Conservation (phyloP, 2,113 vertebrate genomes). For the Stomatorhinus ivindoensis region DNA sequence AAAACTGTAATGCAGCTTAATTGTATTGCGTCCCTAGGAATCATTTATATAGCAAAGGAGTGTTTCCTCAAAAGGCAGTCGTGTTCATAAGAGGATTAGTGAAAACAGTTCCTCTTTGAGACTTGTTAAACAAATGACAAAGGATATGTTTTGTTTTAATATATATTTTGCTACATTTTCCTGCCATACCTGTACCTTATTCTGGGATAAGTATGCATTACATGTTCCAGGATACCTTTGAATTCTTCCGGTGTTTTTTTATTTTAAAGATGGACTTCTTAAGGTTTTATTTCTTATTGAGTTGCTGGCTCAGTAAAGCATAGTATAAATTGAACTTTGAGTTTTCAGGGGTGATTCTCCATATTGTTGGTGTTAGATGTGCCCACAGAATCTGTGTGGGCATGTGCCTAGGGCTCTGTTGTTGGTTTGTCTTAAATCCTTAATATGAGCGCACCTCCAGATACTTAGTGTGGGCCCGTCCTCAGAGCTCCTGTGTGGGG, state of each 20-base stretch:
- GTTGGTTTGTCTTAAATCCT: neutral
- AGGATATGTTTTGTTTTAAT: neutral
- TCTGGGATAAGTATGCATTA: neutral
- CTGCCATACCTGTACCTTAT: neutral
- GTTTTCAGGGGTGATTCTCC: neutral
- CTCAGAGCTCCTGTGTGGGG: no score
- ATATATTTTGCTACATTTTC: neutral
- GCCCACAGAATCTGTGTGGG: neutral
- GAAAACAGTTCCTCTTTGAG: neutral
- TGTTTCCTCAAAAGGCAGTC: neutral
- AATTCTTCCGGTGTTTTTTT: neutral
- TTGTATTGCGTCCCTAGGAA: constrained; percentile 30
- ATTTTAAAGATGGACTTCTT: neutral
- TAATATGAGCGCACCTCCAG: neutral
- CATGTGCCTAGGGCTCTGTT: neutral
- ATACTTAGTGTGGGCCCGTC: neutral
- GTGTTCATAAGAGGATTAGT: neutral
- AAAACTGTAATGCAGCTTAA: constrained; percentile 19
- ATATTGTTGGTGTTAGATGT: neutral
- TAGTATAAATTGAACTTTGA: neutral
- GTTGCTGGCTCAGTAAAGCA: neutral
- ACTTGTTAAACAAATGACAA: neutral
- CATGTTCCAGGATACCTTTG: neutral
- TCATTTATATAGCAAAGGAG: neutral
- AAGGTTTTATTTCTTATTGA: neutral